phyloP scores from a whole-genome alignment of 2,888 invertebrate species.

The Cheilosia vulpina region DNA sequence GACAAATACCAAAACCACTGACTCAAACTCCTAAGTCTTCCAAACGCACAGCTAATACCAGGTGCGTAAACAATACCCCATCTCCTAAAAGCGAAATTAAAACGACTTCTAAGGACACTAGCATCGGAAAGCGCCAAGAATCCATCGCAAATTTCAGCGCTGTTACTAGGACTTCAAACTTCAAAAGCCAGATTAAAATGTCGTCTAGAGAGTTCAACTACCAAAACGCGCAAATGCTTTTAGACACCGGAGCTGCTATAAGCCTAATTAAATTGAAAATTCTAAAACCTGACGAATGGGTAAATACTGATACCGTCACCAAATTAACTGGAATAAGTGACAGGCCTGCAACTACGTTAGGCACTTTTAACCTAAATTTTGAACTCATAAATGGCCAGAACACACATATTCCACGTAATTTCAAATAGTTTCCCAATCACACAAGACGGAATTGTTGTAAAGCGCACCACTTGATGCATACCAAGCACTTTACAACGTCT shows the following conservation, averaged over 20 bases:
- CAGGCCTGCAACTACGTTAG: not conserved
- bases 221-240: not conserved
- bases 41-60: too few relatives aligned
- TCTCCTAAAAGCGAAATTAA: not conserved
- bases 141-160: not conserved
- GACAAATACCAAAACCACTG: too few relatives aligned
- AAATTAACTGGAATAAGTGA: conserved; percentile 3
- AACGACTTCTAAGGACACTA: not conserved
- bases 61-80: too few relatives aligned
- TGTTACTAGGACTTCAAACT: conserved; percentile 5
- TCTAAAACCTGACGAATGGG: not conserved
- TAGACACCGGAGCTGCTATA: conserved; percentile 11
- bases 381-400: not conserved
- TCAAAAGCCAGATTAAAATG: conserved; percentile 12
- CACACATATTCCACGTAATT: too few relatives aligned
- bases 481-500: too few relatives aligned
- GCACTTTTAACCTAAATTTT: not conserved
- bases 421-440: conserved; percentile 4
- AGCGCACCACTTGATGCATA: too few relatives aligned
- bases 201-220: not conserved
- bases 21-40: too few relatives aligned
- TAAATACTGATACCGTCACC: conserved; percentile 7
- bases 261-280: not conserved
- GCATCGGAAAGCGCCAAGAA: not conserved
- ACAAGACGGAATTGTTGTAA: conserved; percentile 7